Conservation (phyloP, 1,140 invertebrate species). For the Pantala flavescens region DNA sequence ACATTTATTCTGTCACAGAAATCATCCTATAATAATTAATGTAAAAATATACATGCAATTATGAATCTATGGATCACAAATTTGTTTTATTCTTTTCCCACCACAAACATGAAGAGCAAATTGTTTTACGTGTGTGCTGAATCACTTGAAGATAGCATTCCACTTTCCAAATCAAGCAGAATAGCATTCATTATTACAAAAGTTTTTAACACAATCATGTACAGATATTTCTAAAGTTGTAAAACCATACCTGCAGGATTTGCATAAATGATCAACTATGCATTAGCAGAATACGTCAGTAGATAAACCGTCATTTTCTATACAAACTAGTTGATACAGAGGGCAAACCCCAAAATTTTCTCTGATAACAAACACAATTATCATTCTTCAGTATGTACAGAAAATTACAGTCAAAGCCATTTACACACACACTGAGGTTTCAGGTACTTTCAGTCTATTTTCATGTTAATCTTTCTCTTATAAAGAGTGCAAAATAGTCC, state of each 20-base stretch:
- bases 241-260: too few species aligned
- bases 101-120: not conserved
- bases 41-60: constrained; percentile 1
- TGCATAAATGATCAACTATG: too few species aligned
- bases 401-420: not conserved
- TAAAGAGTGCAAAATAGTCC: not conserved
- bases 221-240: too few species aligned
- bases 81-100: not conserved
- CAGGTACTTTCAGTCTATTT: not conserved
- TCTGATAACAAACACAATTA: too few species aligned
- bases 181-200: too few species aligned
- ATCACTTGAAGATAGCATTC: not conserved
- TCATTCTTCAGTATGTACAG: not conserved
- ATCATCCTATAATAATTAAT: constrained; percentile 4
- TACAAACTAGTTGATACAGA: too few species aligned
- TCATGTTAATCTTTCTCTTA: not conserved
- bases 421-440: not conserved
- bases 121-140: too few species aligned
- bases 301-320: too few species aligned
- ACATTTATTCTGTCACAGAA: not conserved
- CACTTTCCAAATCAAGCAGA: not conserved
- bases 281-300: too few species aligned
- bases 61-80: not conserved
- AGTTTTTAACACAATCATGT: too few species aligned
- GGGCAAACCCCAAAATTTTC: too few species aligned